These are phyloP conservation scores for Penelope pileata DNA, from an alignment of 2,113 vertebrate genomes.

Conservation along the genomic window DNA sequence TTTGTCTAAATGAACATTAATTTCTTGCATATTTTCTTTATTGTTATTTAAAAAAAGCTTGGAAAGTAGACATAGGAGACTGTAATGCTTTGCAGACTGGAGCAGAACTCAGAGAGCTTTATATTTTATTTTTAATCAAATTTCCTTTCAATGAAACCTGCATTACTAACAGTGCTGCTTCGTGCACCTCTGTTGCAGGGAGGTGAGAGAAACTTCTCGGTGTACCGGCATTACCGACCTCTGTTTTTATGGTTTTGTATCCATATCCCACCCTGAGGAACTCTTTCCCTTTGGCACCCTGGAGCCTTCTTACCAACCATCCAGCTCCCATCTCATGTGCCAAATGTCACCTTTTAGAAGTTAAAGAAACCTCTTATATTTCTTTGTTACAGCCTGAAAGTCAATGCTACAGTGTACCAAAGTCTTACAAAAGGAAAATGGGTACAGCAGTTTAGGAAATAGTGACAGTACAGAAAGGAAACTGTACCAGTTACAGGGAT, in stretches of 20 bases:
- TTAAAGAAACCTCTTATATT: background rate
- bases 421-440: background rate
- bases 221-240: background rate
- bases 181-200: background rate
- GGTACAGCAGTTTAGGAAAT: background rate
- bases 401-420: background rate
- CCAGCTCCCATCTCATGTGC: accelerated
- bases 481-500: background rate
- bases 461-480: background rate
- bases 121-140: background rate
- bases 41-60: background rate
- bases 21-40: background rate
- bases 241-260: background rate
- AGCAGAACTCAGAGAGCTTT: background rate
- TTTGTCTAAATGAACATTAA: constrained; percentile 1
- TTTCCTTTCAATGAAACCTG: background rate
- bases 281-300: background rate
- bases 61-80: background rate
- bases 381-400: background rate
- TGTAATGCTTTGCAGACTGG: background rate
- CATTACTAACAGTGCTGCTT: background rate
- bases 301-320: accelerated
- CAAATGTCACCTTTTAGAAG: background rate
- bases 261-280: background rate
- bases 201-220: background rate